Evolutionary conservation across 2,888 invertebrate species (phyloP).

Genomic region (Dolichopus griseipennis): DNA sequence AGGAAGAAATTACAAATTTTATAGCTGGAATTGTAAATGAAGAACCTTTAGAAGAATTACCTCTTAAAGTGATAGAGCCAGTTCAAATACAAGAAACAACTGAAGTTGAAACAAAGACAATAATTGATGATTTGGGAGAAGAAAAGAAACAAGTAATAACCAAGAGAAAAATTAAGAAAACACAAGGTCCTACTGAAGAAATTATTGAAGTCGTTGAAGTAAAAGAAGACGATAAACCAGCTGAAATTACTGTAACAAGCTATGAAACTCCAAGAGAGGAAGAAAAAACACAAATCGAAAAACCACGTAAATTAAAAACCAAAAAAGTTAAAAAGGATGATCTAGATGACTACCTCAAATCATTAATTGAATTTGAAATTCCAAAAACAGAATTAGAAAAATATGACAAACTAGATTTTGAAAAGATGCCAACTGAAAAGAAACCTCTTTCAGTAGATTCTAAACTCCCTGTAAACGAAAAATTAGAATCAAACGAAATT

Average conservation of each 20-base stretch:
- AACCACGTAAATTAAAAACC: conserved; percentile 26
- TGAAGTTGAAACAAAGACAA: conserved; percentile 38
- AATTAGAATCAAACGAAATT: conserved; percentile 31
- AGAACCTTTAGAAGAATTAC: neutral
- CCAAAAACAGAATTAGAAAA: conserved; percentile 40
- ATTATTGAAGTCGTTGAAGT: conserved; percentile 40
- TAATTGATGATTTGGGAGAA: conserved; percentile 35
- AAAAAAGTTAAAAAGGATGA: conserved; percentile 33
- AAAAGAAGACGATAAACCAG: conserved; percentile 39
- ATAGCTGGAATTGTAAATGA: neutral
- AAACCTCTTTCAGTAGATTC: conserved; percentile 19
- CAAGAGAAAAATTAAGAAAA: conserved; percentile 40
- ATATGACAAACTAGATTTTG: conserved; percentile 41
- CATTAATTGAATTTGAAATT: conserved; percentile 37
- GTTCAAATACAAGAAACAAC: conserved; percentile 35
- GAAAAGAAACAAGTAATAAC: conserved; percentile 34
- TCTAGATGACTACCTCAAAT: conserved; percentile 32
- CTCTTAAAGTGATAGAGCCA: conserved; percentile 30
- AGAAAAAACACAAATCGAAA: conserved; percentile 30
- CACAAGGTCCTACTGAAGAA: conserved; percentile 42
- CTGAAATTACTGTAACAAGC: conserved; percentile 35
- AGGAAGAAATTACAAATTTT: conserved; percentile 31
- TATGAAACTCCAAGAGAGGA: conserved; percentile 33
- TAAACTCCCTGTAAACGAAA: conserved; percentile 24
- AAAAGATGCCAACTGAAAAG: conserved; percentile 24